Base-by-base conservation (phyloP, 30 jellyfish, hydroid and myxozoan genomes). In the Haliclystus octoradiatus region DNA sequence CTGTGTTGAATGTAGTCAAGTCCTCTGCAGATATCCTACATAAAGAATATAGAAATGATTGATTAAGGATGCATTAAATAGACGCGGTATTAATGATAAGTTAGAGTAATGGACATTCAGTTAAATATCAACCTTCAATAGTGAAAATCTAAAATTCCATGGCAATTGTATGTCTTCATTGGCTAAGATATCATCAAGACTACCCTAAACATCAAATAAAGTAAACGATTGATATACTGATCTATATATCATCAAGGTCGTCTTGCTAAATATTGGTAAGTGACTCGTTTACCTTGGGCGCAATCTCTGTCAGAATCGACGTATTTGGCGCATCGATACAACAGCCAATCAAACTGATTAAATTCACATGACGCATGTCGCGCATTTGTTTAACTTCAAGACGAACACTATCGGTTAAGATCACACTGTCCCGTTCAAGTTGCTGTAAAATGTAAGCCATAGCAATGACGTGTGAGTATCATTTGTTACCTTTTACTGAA, bases 71-170 rank as follows among this genome's bases (percentile, higher is more conserved):
- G n/a, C n/a, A n/a, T n/a, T n/a, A n/a, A n/a, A n/a, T n/a, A n/a
- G n/a, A n/a, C n/a, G n/a, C n/a, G n/a, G n/a, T n/a, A n/a, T n/a
- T n/a, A n/a, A n/a, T n/a, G n/a, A n/a, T n/a, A n/a, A n/a, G n/a
- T n/a, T n/a, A n/a, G n/a, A n/a, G n/a, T n/a, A n/a, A n/a, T n/a
- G n/a, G n/a, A n/a, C n/a, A n/a, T n/a, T n/a, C n/a, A n/a, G n/a
- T n/a, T n/a, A n/a, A n/a, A n/a, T n/a, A n/a, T n/a, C 22, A 49
- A 87, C 98, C 93, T 89, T 89, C 63, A 89, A 63, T 13, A 89
- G 65, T 2, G 98, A 83, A 34, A 68, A 89, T 62, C 92, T 72
- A 88, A 89, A 89, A 26, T 70, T 73, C 98, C 98, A 89, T 1
- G 98, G 98, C 70, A 89, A 60, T 57, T 77, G 51, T 7, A 89